These are phyloP conservation scores for Cerceris ruficornis DNA, from an alignment of 2,888 invertebrate genomes.

Conservation along the genomic window DNA sequence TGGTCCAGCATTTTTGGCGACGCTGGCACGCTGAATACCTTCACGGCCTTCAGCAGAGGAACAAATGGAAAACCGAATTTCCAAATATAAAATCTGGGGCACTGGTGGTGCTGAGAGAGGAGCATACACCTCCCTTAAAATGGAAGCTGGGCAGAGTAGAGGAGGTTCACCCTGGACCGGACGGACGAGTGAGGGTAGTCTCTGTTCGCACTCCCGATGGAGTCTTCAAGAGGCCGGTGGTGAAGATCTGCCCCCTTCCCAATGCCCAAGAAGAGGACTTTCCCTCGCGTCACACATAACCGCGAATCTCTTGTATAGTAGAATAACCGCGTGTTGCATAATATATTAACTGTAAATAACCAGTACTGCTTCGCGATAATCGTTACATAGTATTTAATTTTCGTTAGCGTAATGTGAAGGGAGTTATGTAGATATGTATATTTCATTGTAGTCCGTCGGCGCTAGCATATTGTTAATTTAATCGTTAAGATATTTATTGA, in stretches of 20 bases:
- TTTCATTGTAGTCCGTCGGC: too few relatives aligned
- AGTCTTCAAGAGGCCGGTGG: not conserved
- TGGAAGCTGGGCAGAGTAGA: not conserved
- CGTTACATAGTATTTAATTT: too few relatives aligned
- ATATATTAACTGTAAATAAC: not conserved
- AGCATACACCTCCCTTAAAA: not conserved
- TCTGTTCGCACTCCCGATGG: not conserved
- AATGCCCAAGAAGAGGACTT: not conserved
- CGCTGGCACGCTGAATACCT: constrained; percentile 26
- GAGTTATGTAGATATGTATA: too few relatives aligned
- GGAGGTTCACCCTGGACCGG: not conserved
- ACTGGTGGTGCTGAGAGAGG: not conserved
- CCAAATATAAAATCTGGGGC: not conserved
- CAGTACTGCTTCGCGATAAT: not conserved
- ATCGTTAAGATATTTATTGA: not conserved
- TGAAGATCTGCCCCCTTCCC: not conserved
- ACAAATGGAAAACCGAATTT: not conserved
- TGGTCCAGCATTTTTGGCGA: constrained; percentile 22
- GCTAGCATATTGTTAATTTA: too few relatives aligned
- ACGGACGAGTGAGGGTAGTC: not conserved
- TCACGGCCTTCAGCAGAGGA: not conserved
- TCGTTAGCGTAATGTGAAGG: too few relatives aligned
- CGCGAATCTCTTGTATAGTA: too few relatives aligned
- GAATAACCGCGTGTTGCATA: not conserved
- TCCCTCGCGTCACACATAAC: not conserved